phyloP scores from a whole-genome alignment of 2,113 vertebrate species.

The Tetraodon nigroviridis region DNA sequence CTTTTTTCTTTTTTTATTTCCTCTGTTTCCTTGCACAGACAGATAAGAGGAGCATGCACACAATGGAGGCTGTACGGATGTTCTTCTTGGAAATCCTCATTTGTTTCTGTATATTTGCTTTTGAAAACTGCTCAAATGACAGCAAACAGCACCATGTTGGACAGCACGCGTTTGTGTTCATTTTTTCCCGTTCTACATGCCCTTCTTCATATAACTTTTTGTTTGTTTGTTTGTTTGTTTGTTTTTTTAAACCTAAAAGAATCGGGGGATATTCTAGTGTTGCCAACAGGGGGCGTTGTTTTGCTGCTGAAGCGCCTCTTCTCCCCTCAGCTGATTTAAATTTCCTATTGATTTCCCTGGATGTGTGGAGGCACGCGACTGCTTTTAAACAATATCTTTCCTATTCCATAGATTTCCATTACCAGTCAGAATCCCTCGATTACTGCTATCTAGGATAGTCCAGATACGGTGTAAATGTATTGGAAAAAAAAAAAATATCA shows the following conservation, averaged over 20 bases:
- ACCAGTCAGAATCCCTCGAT: conserved; percentile 4
- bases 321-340: conserved; percentile 27
- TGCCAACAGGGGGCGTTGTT: conserved; percentile 38
- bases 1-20: no score
- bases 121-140: conserved; percentile 14
- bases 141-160: conserved; percentile 13
- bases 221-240: no score
- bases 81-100: no score
- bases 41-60: no score
- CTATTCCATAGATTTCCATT: conserved; percentile 28
- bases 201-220: no score
- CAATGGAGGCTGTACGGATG: no score
- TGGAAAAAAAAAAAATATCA: conserved; percentile 29
- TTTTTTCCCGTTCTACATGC: no score
- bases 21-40: no score
- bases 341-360: conserved; percentile 44
- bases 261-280: conserved; percentile 23
- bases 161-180: no score
- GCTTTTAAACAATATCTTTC: conserved; percentile 17
- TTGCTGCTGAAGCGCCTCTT: conserved; percentile 32
- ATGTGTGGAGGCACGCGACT: conserved; percentile 33
- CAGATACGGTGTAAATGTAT: conserved; percentile 25
- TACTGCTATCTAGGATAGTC: not conserved
- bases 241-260: conserved; percentile 1
- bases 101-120: conserved; percentile 8